Percentiles rank a stretch among this genome's conserved stretches.
phyloP scores from a whole-genome alignment of 2,113 vertebrate species.

The Mustela nigripes region DNA sequence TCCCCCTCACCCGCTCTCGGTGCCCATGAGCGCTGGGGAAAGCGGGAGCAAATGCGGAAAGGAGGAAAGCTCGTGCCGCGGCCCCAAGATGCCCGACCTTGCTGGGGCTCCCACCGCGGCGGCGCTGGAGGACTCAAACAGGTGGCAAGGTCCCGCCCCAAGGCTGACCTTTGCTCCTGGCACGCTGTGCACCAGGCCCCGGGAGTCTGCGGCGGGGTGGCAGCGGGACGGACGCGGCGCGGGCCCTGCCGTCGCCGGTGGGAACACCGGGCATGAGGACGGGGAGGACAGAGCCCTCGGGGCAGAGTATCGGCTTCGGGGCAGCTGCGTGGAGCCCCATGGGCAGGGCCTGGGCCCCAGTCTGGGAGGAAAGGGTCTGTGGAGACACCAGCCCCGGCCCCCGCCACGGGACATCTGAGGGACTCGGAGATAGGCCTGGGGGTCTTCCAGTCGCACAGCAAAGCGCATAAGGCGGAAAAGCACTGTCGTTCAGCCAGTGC shows the following conservation, averaged over 20 bases:
- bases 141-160: not conserved
- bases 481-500: accelerated
- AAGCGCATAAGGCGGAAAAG: not conserved
- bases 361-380: accelerated
- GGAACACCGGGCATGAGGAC: accelerated
- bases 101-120: accelerated
- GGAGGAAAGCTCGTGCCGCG: accelerated
- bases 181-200: accelerated
- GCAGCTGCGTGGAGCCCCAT: accelerated
- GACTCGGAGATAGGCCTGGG: not conserved
- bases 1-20: accelerated
- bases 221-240: accelerated
- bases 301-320: accelerated
- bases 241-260: accelerated
- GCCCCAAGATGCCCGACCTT: accelerated
- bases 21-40: not conserved
- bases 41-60: accelerated
- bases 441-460: accelerated
- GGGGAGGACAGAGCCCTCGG: not conserved
- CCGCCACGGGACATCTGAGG: too few species aligned
- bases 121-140: accelerated
- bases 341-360: accelerated
- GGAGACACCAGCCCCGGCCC: accelerated
- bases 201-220: accelerated
- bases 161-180: accelerated